These are phyloP conservation scores for Drosophila glabriapex DNA, from an alignment of 2,888 invertebrate species.

Conservation along the genomic window DNA sequence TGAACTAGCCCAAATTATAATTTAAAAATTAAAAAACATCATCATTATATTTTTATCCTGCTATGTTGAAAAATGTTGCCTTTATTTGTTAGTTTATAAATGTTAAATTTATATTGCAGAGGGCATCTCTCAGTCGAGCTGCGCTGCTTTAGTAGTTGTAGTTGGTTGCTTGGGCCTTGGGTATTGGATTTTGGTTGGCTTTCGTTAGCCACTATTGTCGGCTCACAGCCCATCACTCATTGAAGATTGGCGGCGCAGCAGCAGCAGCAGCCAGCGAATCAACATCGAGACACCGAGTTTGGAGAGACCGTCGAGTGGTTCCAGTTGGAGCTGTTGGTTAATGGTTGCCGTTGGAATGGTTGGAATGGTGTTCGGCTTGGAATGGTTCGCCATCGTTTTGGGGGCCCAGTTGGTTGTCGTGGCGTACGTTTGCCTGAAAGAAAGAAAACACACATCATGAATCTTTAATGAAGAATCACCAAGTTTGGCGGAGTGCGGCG, in stretches of 20 bases:
- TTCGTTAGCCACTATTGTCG: conserved; percentile 29
- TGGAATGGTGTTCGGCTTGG: conserved; percentile 18
- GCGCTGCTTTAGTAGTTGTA: neutral
- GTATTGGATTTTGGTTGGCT: conserved; percentile 45
- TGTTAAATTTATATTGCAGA: neutral
- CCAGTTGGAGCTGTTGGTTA: conserved; percentile 52
- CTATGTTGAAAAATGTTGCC: neutral
- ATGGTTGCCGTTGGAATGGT: conserved; percentile 8
- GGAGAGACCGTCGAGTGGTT: conserved; percentile 25
- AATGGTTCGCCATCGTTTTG: conserved; percentile 44
- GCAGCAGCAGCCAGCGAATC: conserved; percentile 40
- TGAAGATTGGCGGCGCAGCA: conserved; percentile 68
- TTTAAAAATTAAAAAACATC: neutral
- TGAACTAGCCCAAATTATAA: neutral
- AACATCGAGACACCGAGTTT: conserved; percentile 36
- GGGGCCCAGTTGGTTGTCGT: conserved; percentile 41
- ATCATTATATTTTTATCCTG: too few relatives aligned
- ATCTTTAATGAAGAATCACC: conserved; percentile 83
- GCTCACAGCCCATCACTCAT: conserved; percentile 53
- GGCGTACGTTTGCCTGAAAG: conserved; percentile 54
- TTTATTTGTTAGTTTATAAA: neutral
- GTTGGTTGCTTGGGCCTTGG: conserved; percentile 12
- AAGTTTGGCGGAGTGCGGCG: conserved; percentile 49
- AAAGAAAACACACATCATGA: conserved; percentile 83
- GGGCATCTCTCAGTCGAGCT: conserved; percentile 31